Percentiles rank a stretch among this genome's conserved stretches.
Evolutionary conservation across 2,797 vertebrate genomes (phyloP).

Genomic region (Eurystomus glaucurus): DNA sequence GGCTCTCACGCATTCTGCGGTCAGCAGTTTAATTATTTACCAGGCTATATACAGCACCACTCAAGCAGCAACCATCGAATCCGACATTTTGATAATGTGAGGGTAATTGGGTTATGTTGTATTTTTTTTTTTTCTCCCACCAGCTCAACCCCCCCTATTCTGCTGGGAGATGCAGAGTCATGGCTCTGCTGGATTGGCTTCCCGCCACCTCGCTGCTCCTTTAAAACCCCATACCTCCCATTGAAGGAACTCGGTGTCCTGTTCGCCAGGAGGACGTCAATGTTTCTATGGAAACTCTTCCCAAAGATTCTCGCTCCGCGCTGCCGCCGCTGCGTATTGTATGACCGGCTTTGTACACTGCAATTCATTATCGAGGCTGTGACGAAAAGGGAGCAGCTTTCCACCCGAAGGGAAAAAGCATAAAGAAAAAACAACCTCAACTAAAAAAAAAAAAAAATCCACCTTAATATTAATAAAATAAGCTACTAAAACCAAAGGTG

Average conservation of each 20-base stretch:
- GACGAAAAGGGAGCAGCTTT: slow-evolving; percentile 74
- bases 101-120: neutral
- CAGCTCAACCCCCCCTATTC: neutral
- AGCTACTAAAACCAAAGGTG: slow-evolving; percentile 37
- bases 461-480: slow-evolving; percentile 58
- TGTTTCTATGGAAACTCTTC: slow-evolving; percentile 93
- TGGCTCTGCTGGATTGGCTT: slow-evolving; percentile 66
- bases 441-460: neutral
- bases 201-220: slow-evolving; percentile 74
- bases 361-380: slow-evolving; percentile 80
- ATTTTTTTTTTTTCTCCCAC: neutral
- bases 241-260: slow-evolving; percentile 86
- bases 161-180: slow-evolving; percentile 74
- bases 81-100: neutral
- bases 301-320: slow-evolving; percentile 84
- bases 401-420: slow-evolving; percentile 40
- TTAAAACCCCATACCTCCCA: slow-evolving; percentile 83
- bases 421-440: neutral
- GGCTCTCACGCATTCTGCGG: neutral
- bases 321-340: slow-evolving; percentile 82
- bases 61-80: slow-evolving; percentile 32
- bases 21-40: slow-evolving; percentile 71
- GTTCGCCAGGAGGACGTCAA: slow-evolving; percentile 90
- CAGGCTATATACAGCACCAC: neutral
- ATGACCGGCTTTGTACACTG: slow-evolving; percentile 86